Evolutionary conservation across 2,888 invertebrate genomes (phyloP), one percentile per base, ranked within the genome.

Genomic region (Caenorhabditis uteleia): DNA sequence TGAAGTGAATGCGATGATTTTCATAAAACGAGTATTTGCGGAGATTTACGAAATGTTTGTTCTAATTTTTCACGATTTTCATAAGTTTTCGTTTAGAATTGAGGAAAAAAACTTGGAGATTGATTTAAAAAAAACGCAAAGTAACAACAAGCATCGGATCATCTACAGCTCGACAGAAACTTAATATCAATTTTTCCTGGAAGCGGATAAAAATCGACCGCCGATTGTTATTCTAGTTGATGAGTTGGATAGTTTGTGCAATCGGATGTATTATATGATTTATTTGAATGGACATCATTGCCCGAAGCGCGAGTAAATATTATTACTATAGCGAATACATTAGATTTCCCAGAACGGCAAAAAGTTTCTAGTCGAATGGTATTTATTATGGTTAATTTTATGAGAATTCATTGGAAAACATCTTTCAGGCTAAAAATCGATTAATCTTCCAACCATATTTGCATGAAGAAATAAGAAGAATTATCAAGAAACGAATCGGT

Each of bases 281-380:
- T 98, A 64, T 88, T 98, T 84, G 95, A 98, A 84, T 98, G 97
- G 95, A 92, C 95, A 0, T 89, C 90, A 0, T 89, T 91, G 82
- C 87, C 88, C 29, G 86, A 88, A 0, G 89, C 92, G 0, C 88
- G 89, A 47, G 87, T 98, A 36, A 89, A 93, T 2, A 92, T 98
- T 0, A 87, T 98, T 1, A 93, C 95, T 2, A 95, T 99, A 61
- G 95, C 97, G 38, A 98, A 98, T 85, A 97, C 98, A 0, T 93
- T 97, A 92, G 97, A 98, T 87, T 86, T 98, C 69, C 97, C 98
- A 0, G 97, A 98, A 84, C 87, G 94, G 58, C 85, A 85, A 65
- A 62, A 85, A 39, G 85, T 86, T 14, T 79, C 85, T 43, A 85
- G 85, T 62, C 74, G 87, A 72, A 42, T 84, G 53, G 83, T 79